These are phyloP conservation scores for Esperia sulphurella DNA, from an alignment of 2,888 invertebrate species.

Conservation along the genomic window DNA sequence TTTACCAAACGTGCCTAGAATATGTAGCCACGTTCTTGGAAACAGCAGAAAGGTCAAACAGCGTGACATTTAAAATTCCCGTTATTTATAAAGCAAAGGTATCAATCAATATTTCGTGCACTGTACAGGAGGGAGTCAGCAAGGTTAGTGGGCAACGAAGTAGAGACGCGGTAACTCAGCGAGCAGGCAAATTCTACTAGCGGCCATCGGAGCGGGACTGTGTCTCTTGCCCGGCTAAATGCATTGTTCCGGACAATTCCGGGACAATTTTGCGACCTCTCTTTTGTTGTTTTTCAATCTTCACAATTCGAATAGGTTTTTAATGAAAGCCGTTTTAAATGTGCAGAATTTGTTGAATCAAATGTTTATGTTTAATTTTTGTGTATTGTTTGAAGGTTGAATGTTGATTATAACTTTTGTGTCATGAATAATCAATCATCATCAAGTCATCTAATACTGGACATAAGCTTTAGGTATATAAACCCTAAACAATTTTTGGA, in stretches of 20 bases:
- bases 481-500: too few species aligned
- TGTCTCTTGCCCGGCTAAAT: slow-evolving; percentile 6
- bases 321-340: slow-evolving; percentile 3
- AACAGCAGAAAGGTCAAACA: too few species aligned
- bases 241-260: slow-evolving; percentile 12
- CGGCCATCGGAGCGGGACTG: slow-evolving; percentile 7
- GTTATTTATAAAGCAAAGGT: too few species aligned
- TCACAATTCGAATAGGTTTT: slow-evolving; percentile 9
- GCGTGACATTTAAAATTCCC: background rate
- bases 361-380: too few species aligned
- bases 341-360: background rate
- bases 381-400: too few species aligned
- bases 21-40: background rate
- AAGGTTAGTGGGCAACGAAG: background rate
- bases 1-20: too few species aligned
- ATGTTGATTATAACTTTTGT: too few species aligned
- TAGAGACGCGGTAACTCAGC: slow-evolving; percentile 4
- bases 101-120: background rate
- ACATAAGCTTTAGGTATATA: too few species aligned
- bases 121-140: background rate
- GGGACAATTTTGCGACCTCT: slow-evolving; percentile 10
- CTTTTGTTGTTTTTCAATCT: slow-evolving; percentile 13
- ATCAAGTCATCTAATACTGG: too few species aligned
- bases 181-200: slow-evolving; percentile 7
- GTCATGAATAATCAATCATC: too few species aligned